phyloP scores from a whole-genome alignment of 2,888 invertebrate genomes.

The Aromia moschata region DNA sequence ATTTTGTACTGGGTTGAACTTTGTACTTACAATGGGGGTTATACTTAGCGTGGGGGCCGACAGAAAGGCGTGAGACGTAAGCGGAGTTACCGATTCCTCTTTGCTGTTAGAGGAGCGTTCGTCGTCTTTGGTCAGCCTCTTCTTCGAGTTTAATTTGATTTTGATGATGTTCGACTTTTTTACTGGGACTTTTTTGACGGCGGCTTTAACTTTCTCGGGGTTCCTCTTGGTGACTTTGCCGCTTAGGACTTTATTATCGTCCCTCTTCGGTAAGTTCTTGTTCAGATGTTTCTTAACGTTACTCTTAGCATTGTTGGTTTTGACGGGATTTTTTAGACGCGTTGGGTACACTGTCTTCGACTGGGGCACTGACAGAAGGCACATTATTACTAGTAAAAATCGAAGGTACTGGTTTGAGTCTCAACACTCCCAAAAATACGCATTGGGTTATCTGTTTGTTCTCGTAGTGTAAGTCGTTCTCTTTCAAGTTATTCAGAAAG shows the following conservation, averaged over 20 bases:
- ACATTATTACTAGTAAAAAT: slow-evolving; percentile 35
- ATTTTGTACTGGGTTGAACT: slow-evolving; percentile 38
- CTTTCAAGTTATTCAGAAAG: slow-evolving; percentile 41
- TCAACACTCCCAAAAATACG: slow-evolving; percentile 48
- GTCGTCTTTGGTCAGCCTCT: slow-evolving; percentile 17
- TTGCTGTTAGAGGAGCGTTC: neutral
- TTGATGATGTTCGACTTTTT: slow-evolving; percentile 35
- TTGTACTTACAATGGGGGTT: slow-evolving; percentile 23
- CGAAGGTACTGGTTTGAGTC: slow-evolving; percentile 48
- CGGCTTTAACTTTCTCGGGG: slow-evolving; percentile 33
- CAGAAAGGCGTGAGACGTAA: neutral
- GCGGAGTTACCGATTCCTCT: slow-evolving; percentile 3
- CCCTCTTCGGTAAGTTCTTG: slow-evolving; percentile 32
- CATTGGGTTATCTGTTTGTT: slow-evolving; percentile 47
- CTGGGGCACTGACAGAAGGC: slow-evolving; percentile 26
- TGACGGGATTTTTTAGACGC: slow-evolving; percentile 26
- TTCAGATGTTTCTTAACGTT: slow-evolving; percentile 29
- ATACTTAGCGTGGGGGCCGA: slow-evolving; percentile 16
- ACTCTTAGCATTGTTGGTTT: slow-evolving; percentile 20
- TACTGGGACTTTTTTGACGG: slow-evolving; percentile 33
- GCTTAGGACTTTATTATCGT: slow-evolving; percentile 35
- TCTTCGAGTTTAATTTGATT: slow-evolving; percentile 34
- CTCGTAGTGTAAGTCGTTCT: slow-evolving; percentile 44
- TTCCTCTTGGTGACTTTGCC: slow-evolving; percentile 37
- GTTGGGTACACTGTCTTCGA: slow-evolving; percentile 25